Conservation (phyloP, 1,140 invertebrate genomes). For the Pseudomyrmex concolor region DNA sequence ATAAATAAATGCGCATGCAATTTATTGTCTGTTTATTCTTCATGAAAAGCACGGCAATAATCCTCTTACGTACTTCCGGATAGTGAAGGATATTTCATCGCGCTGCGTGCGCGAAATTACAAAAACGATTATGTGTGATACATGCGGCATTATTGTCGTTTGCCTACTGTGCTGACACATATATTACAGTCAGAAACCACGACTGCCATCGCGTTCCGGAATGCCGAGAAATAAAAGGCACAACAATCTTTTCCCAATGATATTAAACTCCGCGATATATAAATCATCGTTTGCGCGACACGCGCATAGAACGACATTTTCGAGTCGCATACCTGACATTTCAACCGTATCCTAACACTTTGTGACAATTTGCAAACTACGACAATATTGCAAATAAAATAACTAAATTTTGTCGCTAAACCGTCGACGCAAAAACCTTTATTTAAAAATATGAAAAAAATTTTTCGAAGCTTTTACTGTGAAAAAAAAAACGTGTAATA, state of each 20-base stretch:
- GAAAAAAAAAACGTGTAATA: not conserved
- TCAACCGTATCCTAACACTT: no score
- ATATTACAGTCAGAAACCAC: constrained; percentile 32
- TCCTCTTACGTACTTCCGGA: constrained; percentile 1
- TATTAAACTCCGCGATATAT: constrained; percentile 26
- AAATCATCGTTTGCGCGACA: constrained; percentile 2
- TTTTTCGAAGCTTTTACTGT: no score
- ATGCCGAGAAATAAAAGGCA: constrained; percentile 25
- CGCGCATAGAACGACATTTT: not conserved
- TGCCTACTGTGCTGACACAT: not conserved
- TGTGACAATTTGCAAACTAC: not conserved
- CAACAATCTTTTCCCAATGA: constrained; percentile 11
- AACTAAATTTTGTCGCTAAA: not conserved
- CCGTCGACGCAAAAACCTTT: not conserved
- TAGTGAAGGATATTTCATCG: constrained; percentile 21
- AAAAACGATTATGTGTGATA: constrained; percentile 26
- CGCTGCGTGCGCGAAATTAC: not conserved
- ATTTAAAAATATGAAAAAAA: not conserved
- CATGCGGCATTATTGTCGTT: constrained; percentile 12
- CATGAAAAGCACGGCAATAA: not conserved
- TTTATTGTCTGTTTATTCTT: no score
- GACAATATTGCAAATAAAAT: no score
- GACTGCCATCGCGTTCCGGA: not conserved
- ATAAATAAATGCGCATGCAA: not conserved
- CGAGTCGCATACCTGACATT: no score